Evolutionary conservation across 1,140 invertebrate species (phyloP).

Genomic region (Drosophila setifemur): DNA sequence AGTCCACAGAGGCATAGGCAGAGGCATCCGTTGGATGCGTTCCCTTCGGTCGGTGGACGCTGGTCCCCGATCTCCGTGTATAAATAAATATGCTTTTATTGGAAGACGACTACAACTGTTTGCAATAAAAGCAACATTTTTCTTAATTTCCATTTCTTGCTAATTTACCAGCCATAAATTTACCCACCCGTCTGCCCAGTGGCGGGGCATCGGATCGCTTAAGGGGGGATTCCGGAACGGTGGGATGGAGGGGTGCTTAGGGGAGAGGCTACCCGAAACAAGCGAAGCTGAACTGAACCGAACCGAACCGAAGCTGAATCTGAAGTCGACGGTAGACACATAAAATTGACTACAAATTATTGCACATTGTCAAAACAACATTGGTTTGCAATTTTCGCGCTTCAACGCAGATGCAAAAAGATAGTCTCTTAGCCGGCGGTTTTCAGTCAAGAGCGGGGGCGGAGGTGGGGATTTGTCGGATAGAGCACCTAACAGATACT

Average conservation of each 20-base stretch:
- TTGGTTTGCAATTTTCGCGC: conserved; percentile 80
- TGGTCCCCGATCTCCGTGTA: conserved; percentile 32
- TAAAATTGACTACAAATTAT: conserved; percentile 80
- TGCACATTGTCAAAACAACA: conserved; percentile 80
- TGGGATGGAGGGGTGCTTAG: background rate
- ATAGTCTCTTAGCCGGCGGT: conserved; percentile 26
- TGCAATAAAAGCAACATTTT: conserved; percentile 81
- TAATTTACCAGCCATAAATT: conserved; percentile 79
- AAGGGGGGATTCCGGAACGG: background rate
- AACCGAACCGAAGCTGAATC: too few relatives aligned
- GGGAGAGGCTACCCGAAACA: conserved; percentile 40
- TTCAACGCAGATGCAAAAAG: conserved; percentile 70
- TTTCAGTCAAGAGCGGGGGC: background rate
- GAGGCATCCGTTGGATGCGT: background rate
- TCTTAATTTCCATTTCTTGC: conserved; percentile 80
- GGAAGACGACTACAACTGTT: conserved; percentile 79
- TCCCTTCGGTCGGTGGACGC: background rate
- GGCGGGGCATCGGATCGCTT: background rate
- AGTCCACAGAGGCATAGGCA: conserved; percentile 20
- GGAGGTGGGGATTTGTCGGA: background rate
- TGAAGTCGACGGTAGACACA: conserved; percentile 73
- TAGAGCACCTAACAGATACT: background rate
- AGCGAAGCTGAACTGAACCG: conserved; percentile 63
- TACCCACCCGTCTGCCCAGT: conserved; percentile 47
- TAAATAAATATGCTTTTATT: conserved; percentile 78